These are phyloP conservation scores for Schizopygopsis pylzovi DNA, from an alignment of 2,797 vertebrate species.

Conservation along the genomic window DNA sequence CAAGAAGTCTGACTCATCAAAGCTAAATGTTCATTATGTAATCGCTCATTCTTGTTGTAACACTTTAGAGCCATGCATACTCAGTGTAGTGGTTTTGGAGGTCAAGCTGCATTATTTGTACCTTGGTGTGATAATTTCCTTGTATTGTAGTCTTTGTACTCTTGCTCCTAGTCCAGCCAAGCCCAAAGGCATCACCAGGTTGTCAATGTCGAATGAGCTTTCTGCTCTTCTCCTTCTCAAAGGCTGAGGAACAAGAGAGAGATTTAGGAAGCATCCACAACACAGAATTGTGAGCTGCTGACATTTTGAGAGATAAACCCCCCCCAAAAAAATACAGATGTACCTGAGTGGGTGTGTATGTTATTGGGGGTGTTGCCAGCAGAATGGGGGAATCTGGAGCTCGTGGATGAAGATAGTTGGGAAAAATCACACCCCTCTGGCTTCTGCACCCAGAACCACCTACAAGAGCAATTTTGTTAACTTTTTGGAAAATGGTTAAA, in stretches of 20 bases:
- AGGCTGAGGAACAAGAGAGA: conserved; percentile 51
- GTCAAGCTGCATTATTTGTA: conserved; percentile 33
- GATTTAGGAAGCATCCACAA: not conserved
- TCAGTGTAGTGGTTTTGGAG: not conserved
- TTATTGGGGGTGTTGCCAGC: conserved; percentile 22
- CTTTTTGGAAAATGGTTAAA: not conserved
- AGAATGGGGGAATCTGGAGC: conserved; percentile 46
- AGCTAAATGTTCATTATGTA: not conserved
- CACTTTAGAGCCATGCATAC: not conserved
- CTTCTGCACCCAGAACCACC: conserved; percentile 50
- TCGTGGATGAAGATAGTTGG: conserved; percentile 50
- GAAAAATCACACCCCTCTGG: conserved; percentile 51
- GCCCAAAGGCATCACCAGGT: conserved; percentile 73
- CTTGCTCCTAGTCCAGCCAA: conserved; percentile 68
- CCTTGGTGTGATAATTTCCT: conserved; percentile 76
- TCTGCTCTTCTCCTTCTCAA: conserved; percentile 69
- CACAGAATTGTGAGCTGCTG: not conserved
- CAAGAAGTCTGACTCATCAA: conserved; percentile 19
- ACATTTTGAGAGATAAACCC: not conserved
- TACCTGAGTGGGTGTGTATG: conserved; percentile 63
- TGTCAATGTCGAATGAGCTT: conserved; percentile 73
- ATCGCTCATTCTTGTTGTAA: not conserved
- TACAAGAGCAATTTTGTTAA: conserved; percentile 27
- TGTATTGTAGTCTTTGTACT: conserved; percentile 74
- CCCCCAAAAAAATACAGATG: not conserved